Conservation (phyloP, 2,888 invertebrate species). For the Stegophylla sp. region DNA sequence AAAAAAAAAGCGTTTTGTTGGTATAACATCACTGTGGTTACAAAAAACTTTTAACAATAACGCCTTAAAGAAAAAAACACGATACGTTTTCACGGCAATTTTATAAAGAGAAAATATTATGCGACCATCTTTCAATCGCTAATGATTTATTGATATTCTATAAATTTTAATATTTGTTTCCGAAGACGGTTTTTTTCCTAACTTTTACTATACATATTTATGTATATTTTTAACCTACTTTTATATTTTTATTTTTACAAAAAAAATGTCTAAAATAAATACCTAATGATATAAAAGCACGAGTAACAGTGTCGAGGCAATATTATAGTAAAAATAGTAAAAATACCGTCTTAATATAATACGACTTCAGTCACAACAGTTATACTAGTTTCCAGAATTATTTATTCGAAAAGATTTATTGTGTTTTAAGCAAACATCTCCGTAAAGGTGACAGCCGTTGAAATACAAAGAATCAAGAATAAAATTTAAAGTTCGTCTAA, state of each 20-base stretch:
- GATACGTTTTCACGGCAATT: neutral
- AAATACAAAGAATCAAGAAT: conserved; percentile 9
- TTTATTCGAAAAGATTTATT: conserved; percentile 7
- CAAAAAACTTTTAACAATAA: conserved; percentile 17
- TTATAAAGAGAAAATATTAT: neutral
- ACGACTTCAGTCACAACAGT: too few relatives aligned
- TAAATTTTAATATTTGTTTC: neutral
- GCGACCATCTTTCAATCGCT: neutral
- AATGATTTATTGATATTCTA: neutral
- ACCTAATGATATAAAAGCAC: neutral
- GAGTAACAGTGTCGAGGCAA: too few relatives aligned
- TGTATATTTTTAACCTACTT: neutral
- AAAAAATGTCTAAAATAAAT: neutral
- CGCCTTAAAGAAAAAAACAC: conserved; percentile 1
- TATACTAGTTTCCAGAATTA: neutral
- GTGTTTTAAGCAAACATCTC: conserved; percentile 2
- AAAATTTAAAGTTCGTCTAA: conserved; percentile 13
- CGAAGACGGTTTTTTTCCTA: neutral
- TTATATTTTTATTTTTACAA: neutral
- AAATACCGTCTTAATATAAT: too few relatives aligned
- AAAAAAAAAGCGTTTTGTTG: neutral
- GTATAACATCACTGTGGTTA: neutral
- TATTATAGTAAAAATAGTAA: neutral
- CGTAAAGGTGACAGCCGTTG: neutral
- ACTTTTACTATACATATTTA: neutral